Conservation (phyloP, 2,797 vertebrate species). For the Champsocephalus gunnari region DNA sequence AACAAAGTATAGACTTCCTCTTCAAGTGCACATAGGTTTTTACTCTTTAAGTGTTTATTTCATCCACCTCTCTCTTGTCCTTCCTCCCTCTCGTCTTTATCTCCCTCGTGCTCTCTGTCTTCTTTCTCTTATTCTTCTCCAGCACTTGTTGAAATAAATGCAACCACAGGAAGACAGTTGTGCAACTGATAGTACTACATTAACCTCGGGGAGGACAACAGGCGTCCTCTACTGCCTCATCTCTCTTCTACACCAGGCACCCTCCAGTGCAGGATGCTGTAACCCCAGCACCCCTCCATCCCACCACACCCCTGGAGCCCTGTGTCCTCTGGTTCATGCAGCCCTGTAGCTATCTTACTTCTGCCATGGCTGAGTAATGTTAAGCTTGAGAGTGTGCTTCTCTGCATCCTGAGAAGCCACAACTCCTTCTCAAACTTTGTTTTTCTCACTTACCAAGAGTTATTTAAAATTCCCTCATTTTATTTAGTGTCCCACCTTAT, state of each 20-base stretch:
- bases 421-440: slow-evolving; percentile 21
- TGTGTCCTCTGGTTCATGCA: slow-evolving; percentile 18
- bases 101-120: slow-evolving; percentile 4
- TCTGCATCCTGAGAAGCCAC: slow-evolving; percentile 38
- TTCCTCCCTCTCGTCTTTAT: slow-evolving; percentile 14
- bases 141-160: slow-evolving; percentile 65
- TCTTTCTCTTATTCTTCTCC: slow-evolving; percentile 32
- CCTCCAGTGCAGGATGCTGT: slow-evolving; percentile 37
- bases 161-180: slow-evolving; percentile 57
- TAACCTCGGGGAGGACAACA: slow-evolving; percentile 63
- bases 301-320: slow-evolving; percentile 47
- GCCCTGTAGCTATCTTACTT: slow-evolving; percentile 41
- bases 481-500: slow-evolving; percentile 10
- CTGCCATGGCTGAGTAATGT: slow-evolving; percentile 59
- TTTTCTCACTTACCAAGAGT: slow-evolving; percentile 33
- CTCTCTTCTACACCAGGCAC: slow-evolving; percentile 49
- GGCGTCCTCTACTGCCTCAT: slow-evolving; percentile 55
- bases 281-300: slow-evolving; percentile 29
- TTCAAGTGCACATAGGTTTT: slow-evolving; percentile 10
- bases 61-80: neutral
- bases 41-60: neutral
- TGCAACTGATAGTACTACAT: slow-evolving; percentile 57
- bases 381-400: slow-evolving; percentile 15
- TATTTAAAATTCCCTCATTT: slow-evolving; percentile 27
- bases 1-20: slow-evolving; percentile 9